A percentile compares a stretch with the other conserved stretches of the same genome.
These are phyloP conservation scores for Sesamia inferens DNA, from an alignment of 2,888 invertebrate species.

Conservation along the genomic window DNA sequence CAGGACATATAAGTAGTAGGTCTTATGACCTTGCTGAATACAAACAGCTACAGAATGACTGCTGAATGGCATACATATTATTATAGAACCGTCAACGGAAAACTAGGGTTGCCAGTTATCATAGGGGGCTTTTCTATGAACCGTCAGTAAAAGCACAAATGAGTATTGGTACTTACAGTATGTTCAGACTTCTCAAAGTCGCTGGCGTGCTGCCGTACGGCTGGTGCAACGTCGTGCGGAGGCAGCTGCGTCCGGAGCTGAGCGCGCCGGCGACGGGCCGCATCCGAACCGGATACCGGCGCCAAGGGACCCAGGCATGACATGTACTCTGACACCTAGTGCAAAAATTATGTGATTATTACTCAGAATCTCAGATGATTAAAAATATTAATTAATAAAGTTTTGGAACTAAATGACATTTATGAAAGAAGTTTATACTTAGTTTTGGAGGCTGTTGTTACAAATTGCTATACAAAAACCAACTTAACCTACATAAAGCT, in stretches of 20 bases:
- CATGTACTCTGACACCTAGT: conserved; percentile 90
- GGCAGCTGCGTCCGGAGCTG: conserved; percentile 96
- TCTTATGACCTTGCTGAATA: not conserved
- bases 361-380: not conserved
- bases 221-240: conserved; percentile 94
- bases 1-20: not conserved
- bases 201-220: conserved; percentile 82
- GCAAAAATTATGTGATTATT: not conserved
- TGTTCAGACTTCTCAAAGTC: conserved; percentile 88
- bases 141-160: not conserved
- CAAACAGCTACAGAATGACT: not conserved
- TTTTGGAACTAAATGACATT: not conserved
- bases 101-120: too few relatives aligned
- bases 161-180: conserved; percentile 73
- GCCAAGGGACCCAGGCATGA: conserved; percentile 93
- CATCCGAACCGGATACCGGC: conserved; percentile 95
- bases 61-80: not conserved
- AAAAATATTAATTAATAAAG: not conserved
- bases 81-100: not conserved
- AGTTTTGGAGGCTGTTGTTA: not conserved
- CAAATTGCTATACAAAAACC: not conserved
- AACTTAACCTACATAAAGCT: not conserved
- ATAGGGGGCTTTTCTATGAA: not conserved
- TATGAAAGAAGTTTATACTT: too few relatives aligned
- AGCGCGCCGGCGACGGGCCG: conserved; percentile 94